Base-by-base conservation (phyloP, 2,113 vertebrate species). In the Equus quagga region DNA sequence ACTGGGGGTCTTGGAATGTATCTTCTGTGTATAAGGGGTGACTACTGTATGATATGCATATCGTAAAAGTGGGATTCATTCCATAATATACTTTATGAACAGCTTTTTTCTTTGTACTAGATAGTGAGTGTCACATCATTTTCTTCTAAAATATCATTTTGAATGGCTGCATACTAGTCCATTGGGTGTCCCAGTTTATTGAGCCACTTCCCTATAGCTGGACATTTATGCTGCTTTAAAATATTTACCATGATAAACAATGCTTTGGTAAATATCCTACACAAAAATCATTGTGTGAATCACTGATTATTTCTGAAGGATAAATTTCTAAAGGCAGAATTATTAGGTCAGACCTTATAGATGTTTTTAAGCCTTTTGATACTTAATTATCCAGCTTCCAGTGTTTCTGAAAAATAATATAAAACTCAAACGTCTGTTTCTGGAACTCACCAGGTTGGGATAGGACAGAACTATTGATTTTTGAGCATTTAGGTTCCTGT, bases 401-500 rank as follows among this genome's bases (percentile, higher is more conserved):
- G 6, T 79, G 94, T 96, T 92, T 94, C 56, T 86, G 65, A 87
- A 93, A 89, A 96, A 81, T 82, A 96, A 24, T n/a, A 11, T 92
- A 78, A 69, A 94, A 95, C 36, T 96, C 83, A 82, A 84, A 81
- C 7, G 7, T 73, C 65, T 85, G 72, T 94, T 94, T 97, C 78
- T 64, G 44, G 73, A 94, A 88, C 65, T 94, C 14, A 79, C 87
- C 58, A 81, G 65, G n/a, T 95, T 96, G 89, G 69, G 54, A 33
- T 76, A 88, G 88, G 88, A 95, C 81, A 91, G 88, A 94, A 97
- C 84, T 97, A 98, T 98, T 97, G 97, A 98, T 97, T 98, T 97
- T 97, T 95, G 49, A 95, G 91, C 97, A 75, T 96, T 95, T 97
- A 91, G 81, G 76, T 95, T 97, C 91, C 88, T 93, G 78, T 94